phyloP scores from a whole-genome alignment of 2,888 invertebrate species.

The Acholoe squamosa region DNA sequence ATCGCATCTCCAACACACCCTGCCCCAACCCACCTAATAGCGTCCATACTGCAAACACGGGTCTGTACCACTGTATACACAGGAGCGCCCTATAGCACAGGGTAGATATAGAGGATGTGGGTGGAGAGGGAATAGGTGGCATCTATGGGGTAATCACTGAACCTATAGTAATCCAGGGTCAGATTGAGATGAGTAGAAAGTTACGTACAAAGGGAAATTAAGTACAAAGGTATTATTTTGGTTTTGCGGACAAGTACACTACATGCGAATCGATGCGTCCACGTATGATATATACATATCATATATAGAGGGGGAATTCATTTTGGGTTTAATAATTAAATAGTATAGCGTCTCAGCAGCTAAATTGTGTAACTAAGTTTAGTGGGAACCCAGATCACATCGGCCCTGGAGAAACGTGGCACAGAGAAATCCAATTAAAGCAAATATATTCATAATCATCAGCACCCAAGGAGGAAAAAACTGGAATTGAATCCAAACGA shows the following conservation, averaged over 20 bases:
- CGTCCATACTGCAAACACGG: too few relatives aligned
- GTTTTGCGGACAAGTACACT: too few relatives aligned
- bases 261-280: too few relatives aligned
- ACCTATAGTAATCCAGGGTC: too few relatives aligned
- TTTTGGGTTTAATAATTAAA: too few relatives aligned
- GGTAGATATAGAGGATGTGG: not conserved
- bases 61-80: not conserved
- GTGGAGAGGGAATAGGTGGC: not conserved
- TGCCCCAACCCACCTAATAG: too few relatives aligned
- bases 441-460: constrained; percentile 54
- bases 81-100: not conserved
- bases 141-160: too few relatives aligned
- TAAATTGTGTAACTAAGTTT: not conserved
- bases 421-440: constrained; percentile 15
- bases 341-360: not conserved
- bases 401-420: not conserved
- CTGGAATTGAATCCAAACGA: not conserved
- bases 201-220: too few relatives aligned
- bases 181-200: too few relatives aligned
- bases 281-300: too few relatives aligned
- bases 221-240: too few relatives aligned
- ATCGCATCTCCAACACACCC: not conserved
- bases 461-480: not conserved
- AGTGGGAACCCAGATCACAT: not conserved
- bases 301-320: too few relatives aligned